These are phyloP conservation scores for Drosophila saltans DNA, from an alignment of 1,140 invertebrate species.

Conservation along the genomic window DNA sequence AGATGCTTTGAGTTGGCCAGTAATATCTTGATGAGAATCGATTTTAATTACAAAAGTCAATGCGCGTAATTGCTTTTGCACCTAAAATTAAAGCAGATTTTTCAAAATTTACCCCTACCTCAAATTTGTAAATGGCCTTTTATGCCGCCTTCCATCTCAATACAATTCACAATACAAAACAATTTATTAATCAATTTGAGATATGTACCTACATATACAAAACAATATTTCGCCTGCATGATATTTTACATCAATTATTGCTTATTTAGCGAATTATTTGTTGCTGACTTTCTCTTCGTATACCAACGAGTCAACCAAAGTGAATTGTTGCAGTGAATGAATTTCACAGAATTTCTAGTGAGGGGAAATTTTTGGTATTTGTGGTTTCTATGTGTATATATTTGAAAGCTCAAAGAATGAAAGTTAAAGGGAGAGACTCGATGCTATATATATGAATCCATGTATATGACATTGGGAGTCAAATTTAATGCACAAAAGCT, in stretches of 20 bases:
- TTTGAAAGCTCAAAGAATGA: background rate
- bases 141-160: too few relatives aligned
- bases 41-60: constrained; percentile 81
- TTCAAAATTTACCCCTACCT: constrained; percentile 34
- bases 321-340: constrained; percentile 43
- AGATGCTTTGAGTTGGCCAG: constrained; percentile 45
- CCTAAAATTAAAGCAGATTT: constrained; percentile 69
- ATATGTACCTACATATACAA: background rate
- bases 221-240: constrained; percentile 35
- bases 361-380: constrained; percentile 53
- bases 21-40: constrained; percentile 77
- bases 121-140: too few relatives aligned
- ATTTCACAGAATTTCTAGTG: constrained; percentile 34
- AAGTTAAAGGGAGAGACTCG: background rate
- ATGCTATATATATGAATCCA: background rate
- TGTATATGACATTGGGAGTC: background rate
- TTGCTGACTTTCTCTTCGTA: constrained; percentile 16
- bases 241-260: constrained; percentile 53
- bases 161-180: too few relatives aligned
- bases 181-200: constrained; percentile 9
- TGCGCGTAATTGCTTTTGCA: constrained; percentile 79
- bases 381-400: constrained; percentile 34
- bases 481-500: constrained; percentile 49
- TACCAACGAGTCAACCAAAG: constrained; percentile 26
- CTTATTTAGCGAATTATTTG: constrained; percentile 50